These are phyloP conservation scores for Oligia fasciuncula DNA, from an alignment of 2,888 invertebrate species.

Conservation along the genomic window DNA sequence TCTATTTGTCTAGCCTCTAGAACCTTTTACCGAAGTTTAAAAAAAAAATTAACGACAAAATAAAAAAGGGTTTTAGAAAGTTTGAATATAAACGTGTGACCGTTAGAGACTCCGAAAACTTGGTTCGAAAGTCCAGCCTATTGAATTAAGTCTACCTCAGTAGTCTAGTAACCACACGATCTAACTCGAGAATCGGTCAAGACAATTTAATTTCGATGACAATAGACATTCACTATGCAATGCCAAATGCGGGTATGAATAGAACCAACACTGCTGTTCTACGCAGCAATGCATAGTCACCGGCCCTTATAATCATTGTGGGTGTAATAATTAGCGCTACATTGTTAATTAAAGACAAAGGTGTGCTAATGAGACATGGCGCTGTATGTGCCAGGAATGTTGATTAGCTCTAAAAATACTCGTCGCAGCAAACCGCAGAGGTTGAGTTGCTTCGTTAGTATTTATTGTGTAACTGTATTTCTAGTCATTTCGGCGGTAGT, in stretches of 20 bases:
- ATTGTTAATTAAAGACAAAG: constrained; percentile 78
- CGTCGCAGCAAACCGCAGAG: constrained; percentile 71
- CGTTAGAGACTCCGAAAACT: too few species aligned
- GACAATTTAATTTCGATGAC: constrained; percentile 23
- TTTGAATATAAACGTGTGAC: neutral
- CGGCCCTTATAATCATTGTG: constrained; percentile 52
- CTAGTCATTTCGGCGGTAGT: constrained; percentile 27
- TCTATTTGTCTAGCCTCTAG: neutral
- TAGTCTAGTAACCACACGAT: neutral
- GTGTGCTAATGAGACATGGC: constrained; percentile 75
- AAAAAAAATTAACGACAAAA: neutral
- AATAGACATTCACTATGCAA: constrained; percentile 25
- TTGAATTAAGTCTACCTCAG: neutral
- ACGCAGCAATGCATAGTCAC: constrained; percentile 20
- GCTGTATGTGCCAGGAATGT: constrained; percentile 76
- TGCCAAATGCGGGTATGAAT: constrained; percentile 25
- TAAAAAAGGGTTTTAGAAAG: neutral
- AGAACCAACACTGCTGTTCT: constrained; percentile 4
- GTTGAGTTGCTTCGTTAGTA: constrained; percentile 79
- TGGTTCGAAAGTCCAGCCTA: neutral
- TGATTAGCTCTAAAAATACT: constrained; percentile 82
- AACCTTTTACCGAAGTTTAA: neutral
- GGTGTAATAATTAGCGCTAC: constrained; percentile 60
- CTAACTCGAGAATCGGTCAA: neutral
- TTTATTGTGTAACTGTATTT: constrained; percentile 73